phyloP scores from a whole-genome alignment of 2,113 vertebrate genomes.

The Passerina amoena region DNA sequence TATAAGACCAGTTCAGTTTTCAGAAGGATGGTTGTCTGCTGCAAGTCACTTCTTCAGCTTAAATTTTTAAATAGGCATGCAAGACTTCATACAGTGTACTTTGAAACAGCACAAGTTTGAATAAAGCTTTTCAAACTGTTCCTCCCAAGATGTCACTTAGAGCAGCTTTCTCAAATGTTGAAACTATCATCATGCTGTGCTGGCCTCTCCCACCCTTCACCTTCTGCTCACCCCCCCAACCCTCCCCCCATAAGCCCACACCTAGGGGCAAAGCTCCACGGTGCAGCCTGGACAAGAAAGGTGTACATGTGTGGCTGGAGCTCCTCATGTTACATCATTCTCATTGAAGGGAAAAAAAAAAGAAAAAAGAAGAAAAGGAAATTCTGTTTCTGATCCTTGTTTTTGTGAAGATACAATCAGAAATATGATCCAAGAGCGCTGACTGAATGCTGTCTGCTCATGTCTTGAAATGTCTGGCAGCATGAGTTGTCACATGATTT shows the following conservation, averaged over 20 bases:
- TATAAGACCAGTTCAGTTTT: background rate
- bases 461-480: slow-evolving; percentile 6
- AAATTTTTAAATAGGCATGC: background rate
- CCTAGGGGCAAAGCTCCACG: background rate
- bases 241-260: background rate
- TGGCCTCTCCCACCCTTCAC: background rate
- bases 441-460: slow-evolving; percentile 42
- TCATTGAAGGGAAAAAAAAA: rapidly evolving
- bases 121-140: background rate
- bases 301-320: background rate
- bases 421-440: slow-evolving; percentile 23
- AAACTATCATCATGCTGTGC: background rate
- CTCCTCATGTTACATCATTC: background rate
- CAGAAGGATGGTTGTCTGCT: background rate
- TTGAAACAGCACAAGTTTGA: background rate
- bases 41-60: background rate
- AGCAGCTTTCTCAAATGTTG: background rate
- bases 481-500: slow-evolving; percentile 1
- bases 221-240: background rate
- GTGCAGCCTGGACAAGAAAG: background rate
- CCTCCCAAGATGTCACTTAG: background rate
- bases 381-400: slow-evolving; percentile 36
- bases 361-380: background rate
- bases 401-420: slow-evolving; percentile 46
- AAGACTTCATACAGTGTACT: background rate